Conservation (phyloP, 2,797 vertebrate species). For the Periparus ater region DNA sequence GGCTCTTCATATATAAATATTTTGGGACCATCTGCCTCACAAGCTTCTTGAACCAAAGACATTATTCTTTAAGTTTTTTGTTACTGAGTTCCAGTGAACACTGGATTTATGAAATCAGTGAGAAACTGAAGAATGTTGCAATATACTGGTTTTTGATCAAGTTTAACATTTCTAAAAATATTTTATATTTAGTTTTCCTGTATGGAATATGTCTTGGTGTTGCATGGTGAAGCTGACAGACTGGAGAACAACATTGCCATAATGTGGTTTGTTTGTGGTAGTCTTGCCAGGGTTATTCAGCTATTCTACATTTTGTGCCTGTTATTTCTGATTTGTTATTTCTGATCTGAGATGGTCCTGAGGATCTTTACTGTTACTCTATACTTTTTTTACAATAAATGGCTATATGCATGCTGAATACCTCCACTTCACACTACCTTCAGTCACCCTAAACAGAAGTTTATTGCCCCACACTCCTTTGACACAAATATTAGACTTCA, state of each 20-base stretch:
- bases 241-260: not conserved
- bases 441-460: not conserved
- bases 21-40: not conserved
- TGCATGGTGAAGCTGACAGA: not conserved
- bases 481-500: not conserved
- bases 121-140: not conserved
- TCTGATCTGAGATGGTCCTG: not conserved
- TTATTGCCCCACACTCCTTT: not conserved
- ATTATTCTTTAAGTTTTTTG: not conserved
- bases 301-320: not conserved
- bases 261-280: not conserved
- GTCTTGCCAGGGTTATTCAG: not conserved
- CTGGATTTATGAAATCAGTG: not conserved
- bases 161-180: not conserved
- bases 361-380: not conserved
- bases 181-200: not conserved
- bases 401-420: not conserved
- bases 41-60: not conserved
- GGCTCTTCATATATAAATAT: not conserved
- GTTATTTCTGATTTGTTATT: not conserved
- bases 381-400: not conserved
- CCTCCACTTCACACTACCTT: not conserved
- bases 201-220: not conserved
- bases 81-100: not conserved
- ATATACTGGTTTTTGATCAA: not conserved